phyloP scores from a whole-genome alignment of 2,113 vertebrate genomes.

The Odontophorus gujanensis region DNA sequence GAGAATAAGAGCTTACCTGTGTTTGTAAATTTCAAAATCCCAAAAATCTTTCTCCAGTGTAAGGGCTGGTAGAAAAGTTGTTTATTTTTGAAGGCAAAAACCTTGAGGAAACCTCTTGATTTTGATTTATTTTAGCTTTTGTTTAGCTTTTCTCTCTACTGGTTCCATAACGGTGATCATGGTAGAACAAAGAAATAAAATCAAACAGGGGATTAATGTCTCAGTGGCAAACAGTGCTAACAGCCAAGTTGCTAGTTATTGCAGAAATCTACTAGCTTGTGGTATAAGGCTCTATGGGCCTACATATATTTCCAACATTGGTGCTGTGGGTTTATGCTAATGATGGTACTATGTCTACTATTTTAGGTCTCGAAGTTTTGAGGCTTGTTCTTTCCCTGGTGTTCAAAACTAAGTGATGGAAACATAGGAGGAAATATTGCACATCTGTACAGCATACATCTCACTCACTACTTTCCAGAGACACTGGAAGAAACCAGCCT shows the following conservation, averaged over 20 bases:
- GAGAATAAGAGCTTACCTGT: not conserved
- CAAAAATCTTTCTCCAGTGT: not conserved
- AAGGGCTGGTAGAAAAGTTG: not conserved
- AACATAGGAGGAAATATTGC: conserved; percentile 40
- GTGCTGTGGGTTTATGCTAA: not conserved
- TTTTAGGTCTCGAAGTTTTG: conserved; percentile 26
- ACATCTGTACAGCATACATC: not conserved
- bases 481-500: not conserved
- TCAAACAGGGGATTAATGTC: not conserved
- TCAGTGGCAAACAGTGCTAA: not conserved
- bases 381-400: conserved; percentile 32
- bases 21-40: not conserved
- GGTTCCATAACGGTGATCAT: not conserved
- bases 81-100: not conserved
- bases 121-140: not conserved
- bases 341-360: not conserved
- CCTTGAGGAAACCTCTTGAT: not conserved
- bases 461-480: not conserved
- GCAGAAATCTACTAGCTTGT: not conserved
- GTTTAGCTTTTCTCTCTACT: not conserved
- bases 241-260: not conserved
- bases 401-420: conserved; percentile 19
- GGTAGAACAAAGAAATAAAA: not conserved
- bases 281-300: not conserved
- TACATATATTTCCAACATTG: not conserved